Conservation (phyloP, 92 coral and sea anemone species). For the Epizoanthus fatuus region DNA sequence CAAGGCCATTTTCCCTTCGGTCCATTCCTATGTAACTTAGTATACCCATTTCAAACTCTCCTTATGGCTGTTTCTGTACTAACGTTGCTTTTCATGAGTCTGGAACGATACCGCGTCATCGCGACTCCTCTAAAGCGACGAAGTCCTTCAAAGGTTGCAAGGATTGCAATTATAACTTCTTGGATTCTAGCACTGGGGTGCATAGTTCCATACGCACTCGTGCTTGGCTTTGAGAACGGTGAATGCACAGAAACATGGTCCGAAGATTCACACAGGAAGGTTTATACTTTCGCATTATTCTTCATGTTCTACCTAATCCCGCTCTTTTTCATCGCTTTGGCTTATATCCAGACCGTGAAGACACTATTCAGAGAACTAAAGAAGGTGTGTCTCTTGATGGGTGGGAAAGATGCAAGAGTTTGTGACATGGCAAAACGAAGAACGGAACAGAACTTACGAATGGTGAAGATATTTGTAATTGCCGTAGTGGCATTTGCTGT, state of each 20-base stretch:
- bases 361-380: slow-evolving; percentile 49
- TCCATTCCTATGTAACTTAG: slow-evolving; percentile 60
- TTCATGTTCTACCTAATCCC: slow-evolving; percentile 67
- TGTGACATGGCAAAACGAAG: slow-evolving; percentile 61
- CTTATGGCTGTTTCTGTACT: slow-evolving; percentile 78
- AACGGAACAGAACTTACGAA: slow-evolving; percentile 77
- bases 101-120: slow-evolving; percentile 76
- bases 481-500: slow-evolving; percentile 87
- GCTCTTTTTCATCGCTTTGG: slow-evolving; percentile 40
- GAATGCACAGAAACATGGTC: slow-evolving; percentile 76
- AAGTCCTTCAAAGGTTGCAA: slow-evolving; percentile 46
- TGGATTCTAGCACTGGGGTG: slow-evolving; percentile 74
- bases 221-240: slow-evolving; percentile 46
- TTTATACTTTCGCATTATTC: slow-evolving; percentile 63
- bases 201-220: slow-evolving; percentile 74
- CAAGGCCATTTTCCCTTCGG: slow-evolving; percentile 66
- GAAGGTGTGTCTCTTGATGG: slow-evolving; percentile 34
- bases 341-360: slow-evolving; percentile 45
- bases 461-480: slow-evolving; percentile 77
- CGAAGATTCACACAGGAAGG: slow-evolving; percentile 41
- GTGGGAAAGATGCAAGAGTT: slow-evolving; percentile 8
- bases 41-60: slow-evolving; percentile 81
- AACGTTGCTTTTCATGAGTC: slow-evolving; percentile 69
- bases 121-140: slow-evolving; percentile 79
- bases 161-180: slow-evolving; percentile 45